These are phyloP conservation scores for Galbula dea DNA, from an alignment of 2,113 vertebrate species.

Conservation along the genomic window DNA sequence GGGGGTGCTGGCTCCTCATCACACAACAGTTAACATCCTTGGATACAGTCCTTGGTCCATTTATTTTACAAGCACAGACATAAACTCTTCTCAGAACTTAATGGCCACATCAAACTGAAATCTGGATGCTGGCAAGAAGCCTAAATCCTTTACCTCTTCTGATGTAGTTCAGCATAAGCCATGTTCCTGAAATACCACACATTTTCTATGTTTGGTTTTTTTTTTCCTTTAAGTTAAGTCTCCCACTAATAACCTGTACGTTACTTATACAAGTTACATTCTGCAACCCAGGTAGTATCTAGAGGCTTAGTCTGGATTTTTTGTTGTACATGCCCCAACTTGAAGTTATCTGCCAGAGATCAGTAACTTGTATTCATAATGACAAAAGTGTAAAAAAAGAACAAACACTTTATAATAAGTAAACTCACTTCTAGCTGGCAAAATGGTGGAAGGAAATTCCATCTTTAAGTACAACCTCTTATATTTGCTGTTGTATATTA, in stretches of 20 bases:
- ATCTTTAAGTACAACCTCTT: neutral
- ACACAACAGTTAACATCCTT: neutral
- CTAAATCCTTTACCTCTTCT: neutral
- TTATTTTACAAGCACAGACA: neutral
- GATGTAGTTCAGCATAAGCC: accelerated
- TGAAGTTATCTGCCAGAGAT: neutral
- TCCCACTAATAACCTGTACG: neutral
- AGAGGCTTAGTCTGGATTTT: neutral
- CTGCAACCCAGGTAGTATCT: neutral
- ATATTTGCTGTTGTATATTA: neutral
- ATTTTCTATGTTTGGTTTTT: neutral
- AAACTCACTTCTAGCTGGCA: neutral
- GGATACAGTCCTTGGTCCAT: neutral
- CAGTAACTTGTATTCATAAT: neutral
- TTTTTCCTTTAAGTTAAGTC: neutral
- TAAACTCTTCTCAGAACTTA: neutral
- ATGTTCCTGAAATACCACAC: neutral
- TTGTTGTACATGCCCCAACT: neutral
- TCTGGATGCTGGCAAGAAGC: neutral
- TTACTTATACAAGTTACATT: neutral
- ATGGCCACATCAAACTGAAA: neutral
- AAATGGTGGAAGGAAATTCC: neutral
- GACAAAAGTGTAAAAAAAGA: neutral
- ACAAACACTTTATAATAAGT: neutral
- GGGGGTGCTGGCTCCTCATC: neutral